Evolutionary conservation across 2,113 vertebrate species (phyloP).

Genomic region (Mastomys coucha): DNA sequence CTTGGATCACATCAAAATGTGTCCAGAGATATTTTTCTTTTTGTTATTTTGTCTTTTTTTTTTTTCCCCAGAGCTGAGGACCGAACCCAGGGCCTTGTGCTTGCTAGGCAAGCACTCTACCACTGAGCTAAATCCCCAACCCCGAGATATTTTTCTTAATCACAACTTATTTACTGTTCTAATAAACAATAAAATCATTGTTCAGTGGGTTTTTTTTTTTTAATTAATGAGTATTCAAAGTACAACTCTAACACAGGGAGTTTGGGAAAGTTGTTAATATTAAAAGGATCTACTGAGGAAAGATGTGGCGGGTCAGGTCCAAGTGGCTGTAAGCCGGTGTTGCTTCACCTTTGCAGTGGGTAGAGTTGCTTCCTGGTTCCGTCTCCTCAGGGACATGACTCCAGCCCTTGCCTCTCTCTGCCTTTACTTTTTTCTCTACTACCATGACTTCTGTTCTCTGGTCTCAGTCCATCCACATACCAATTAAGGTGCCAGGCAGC

Average conservation of each 20-base stretch:
- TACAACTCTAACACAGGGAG: neutral
- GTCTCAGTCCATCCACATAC: neutral
- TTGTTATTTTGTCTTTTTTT: too few relatives aligned
- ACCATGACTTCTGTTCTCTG: neutral
- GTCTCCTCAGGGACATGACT: neutral
- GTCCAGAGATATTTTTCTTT: neutral
- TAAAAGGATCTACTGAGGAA: neutral
- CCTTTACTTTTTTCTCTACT: neutral
- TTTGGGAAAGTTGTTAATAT: neutral
- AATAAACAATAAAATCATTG: neutral
- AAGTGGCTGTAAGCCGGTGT: neutral
- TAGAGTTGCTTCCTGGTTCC: neutral
- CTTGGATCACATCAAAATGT: neutral
- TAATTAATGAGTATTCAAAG: neutral
- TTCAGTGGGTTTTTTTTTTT: neutral
- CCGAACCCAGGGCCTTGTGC: too few relatives aligned
- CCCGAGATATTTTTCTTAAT: neutral
- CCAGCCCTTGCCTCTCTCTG: neutral
- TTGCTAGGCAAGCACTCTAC: too few relatives aligned
- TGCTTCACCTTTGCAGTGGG: neutral
- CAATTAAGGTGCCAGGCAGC: neutral
- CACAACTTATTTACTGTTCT: neutral
- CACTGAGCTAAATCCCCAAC: too few relatives aligned
- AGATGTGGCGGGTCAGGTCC: neutral
- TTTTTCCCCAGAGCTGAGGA: too few relatives aligned